Base-by-base conservation (phyloP, 2,113 vertebrate genomes). In the Aptenodytes patagonicus region DNA sequence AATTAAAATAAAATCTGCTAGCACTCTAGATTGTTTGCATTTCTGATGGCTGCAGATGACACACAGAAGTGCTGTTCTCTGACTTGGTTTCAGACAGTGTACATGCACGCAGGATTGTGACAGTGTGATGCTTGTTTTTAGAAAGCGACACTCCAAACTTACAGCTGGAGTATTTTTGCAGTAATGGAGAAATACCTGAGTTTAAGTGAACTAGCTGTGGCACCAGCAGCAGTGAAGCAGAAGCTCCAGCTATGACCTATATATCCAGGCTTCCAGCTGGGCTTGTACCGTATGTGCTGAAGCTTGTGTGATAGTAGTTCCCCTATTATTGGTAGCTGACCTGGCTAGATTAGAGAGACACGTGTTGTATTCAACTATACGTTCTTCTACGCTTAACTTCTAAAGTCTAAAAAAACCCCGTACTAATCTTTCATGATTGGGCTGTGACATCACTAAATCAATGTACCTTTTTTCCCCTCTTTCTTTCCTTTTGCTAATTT, bases 81-180 rank as follows among this genome's bases (percentile, higher is more conserved):
- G 36, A 13, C 44, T 31, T 62, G 10, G 22, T 60, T 75, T 91
- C 57, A 32, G 20, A 25, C 13, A 28, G 13, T 5, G 16, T 18
- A 12, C 2, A 0, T 31, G 34, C 36, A 21, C 0, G 0, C 7
- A 46, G 32, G 8, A 16, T 29, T 36, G 36, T 65, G 51, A 20
- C 28, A 46, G 36, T 46, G 28, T 28, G 46, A 57, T 84, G 32
- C 46, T 62, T 66, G 34, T 36, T 54, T 80, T 78, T 51, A 68
- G 69, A 71, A 71, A 87, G 73, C 46, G 71, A 6, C 17, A 13
- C 29, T 82, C 47, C 29, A 46, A 4, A 25, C 5, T 38, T 76
- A 25, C 18, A 75, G 51, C 44, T 73, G 42, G 36, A 49, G 12
- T 60, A 25, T 71, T 90, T 79, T 46, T 88, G 19, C 40, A 47